phyloP scores from a whole-genome alignment of 2,888 invertebrate genomes.

The Acleris laterana region DNA sequence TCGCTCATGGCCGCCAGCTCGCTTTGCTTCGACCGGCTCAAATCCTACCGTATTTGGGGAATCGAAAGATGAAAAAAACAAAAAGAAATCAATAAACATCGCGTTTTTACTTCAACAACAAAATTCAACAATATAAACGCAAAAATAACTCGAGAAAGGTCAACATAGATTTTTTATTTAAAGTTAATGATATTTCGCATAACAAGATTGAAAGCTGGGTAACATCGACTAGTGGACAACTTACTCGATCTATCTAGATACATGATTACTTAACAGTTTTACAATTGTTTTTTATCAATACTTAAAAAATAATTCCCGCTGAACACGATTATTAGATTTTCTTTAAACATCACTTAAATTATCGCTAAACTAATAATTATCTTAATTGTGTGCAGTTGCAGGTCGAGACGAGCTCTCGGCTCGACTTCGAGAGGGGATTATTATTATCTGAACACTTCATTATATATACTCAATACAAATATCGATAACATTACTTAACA shows the following conservation, averaged over 20 bases:
- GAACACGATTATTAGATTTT: constrained; percentile 77
- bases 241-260: constrained; percentile 79
- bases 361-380: constrained; percentile 77
- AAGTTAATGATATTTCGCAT: constrained; percentile 70
- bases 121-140: constrained; percentile 74
- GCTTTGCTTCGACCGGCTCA: constrained; percentile 69
- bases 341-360: constrained; percentile 77
- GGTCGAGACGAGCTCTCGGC: constrained; percentile 47
- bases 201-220: constrained; percentile 78
- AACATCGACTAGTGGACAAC: constrained; percentile 81
- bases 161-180: constrained; percentile 68
- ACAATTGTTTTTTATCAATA: constrained; percentile 72
- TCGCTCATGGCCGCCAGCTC: constrained; percentile 71
- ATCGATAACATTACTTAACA: constrained; percentile 65
- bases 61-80: constrained; percentile 66
- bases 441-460: constrained; percentile 79
- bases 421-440: constrained; percentile 60
- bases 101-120: constrained; percentile 68
- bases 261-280: constrained; percentile 81
- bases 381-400: constrained; percentile 74
- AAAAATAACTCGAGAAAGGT: constrained; percentile 71
- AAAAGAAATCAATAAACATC: constrained; percentile 59
- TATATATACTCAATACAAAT: constrained; percentile 71
- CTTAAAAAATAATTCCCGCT: constrained; percentile 81
- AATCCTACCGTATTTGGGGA: constrained; percentile 66